phyloP scores from a whole-genome alignment of 2,888 invertebrate species.

The Ellobium chinense region DNA sequence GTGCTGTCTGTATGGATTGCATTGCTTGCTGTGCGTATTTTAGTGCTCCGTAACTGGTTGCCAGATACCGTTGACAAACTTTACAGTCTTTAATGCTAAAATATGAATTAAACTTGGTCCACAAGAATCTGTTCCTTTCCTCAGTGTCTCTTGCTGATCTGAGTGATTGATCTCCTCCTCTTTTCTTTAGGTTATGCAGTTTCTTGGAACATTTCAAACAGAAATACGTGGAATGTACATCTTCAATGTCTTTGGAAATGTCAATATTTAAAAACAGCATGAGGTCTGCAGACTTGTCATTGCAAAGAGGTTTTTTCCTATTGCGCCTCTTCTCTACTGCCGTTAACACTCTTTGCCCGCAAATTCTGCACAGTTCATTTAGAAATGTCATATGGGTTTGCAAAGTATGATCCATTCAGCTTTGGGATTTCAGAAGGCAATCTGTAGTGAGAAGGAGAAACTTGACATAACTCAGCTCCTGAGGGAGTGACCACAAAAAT shows the following conservation, averaged over 20 bases:
- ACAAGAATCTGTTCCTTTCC: too few relatives aligned
- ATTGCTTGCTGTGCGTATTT: too few relatives aligned
- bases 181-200: background rate
- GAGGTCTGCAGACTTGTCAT: background rate
- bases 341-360: background rate
- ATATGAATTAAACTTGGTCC: too few relatives aligned
- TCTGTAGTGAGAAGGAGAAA: background rate
- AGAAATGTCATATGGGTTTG: background rate
- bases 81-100: too few relatives aligned
- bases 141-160: background rate
- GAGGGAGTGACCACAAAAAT: background rate
- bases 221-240: background rate
- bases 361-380: background rate
- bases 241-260: background rate
- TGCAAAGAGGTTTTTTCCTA: background rate
- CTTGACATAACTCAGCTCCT: background rate
- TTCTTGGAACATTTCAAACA: background rate
- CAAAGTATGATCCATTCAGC: background rate
- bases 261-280: background rate
- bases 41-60: too few relatives aligned
- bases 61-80: too few relatives aligned
- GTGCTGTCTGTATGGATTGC: too few relatives aligned
- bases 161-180: background rate
- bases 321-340: background rate
- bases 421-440: background rate